A percentile compares a stretch with the other conserved stretches of the same genome.
These are phyloP conservation scores for Rutilus rutilus DNA, from an alignment of 2,113 vertebrate genomes.

Conservation along the genomic window DNA sequence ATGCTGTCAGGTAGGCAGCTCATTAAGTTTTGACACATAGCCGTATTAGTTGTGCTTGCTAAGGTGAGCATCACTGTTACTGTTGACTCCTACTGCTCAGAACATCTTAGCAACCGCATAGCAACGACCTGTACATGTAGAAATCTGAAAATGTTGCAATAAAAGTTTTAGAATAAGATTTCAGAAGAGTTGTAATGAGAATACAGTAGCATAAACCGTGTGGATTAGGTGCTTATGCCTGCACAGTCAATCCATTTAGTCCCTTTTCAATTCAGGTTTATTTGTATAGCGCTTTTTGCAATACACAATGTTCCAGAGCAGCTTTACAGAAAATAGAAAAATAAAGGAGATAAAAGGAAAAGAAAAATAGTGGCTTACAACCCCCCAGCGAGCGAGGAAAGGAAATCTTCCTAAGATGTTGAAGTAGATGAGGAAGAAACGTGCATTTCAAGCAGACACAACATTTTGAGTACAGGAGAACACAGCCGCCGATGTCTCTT, in stretches of 20 bases:
- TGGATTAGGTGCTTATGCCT: constrained; percentile 20
- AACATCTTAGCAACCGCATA: background rate
- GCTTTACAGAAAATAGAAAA: constrained; percentile 26
- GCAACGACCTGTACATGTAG: background rate
- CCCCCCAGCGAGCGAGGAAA: background rate
- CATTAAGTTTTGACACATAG: constrained; percentile 21
- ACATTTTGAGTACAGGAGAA: background rate
- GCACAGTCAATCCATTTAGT: constrained; percentile 18
- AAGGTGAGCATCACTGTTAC: constrained; percentile 2
- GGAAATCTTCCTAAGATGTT: constrained; percentile 2
- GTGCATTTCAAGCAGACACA: constrained; percentile 4
- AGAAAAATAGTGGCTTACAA: constrained; percentile 16
- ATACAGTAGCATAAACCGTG: background rate
- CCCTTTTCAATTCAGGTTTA: constrained; percentile 15
- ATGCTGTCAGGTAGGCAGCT: background rate
- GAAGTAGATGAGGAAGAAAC: constrained; percentile 15
- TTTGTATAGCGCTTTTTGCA: background rate
- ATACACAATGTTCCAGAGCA: constrained; percentile 10
- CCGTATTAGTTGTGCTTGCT: constrained; percentile 5
- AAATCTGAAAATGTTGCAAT: background rate
- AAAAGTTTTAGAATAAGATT: background rate
- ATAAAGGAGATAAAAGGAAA: constrained; percentile 14
- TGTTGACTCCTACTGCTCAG: background rate
- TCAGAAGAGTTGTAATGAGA: constrained; percentile 25
- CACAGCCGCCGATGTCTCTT: background rate